phyloP scores from a whole-genome alignment of 37 sponge, comb jelly and placozoan species.

The Spongia lamella region DNA sequence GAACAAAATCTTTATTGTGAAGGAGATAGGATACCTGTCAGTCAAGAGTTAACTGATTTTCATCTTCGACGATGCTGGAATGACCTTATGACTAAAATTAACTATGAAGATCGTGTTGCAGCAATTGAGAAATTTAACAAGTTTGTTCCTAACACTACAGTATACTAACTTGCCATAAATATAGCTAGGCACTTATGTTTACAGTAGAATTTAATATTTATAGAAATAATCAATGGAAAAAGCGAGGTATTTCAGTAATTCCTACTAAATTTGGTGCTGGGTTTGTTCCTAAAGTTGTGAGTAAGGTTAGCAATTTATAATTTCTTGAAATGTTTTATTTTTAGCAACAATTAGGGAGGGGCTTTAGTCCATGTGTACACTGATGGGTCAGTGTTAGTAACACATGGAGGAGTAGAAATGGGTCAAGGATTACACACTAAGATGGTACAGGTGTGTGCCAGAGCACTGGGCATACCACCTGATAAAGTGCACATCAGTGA shows the following conservation, averaged over 20 bases:
- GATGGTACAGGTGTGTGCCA: conserved; percentile 79
- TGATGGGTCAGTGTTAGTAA: conserved; percentile 80
- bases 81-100: conserved; percentile 33
- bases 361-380: conserved; percentile 78
- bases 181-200: conserved; percentile 2
- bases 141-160: too few species aligned
- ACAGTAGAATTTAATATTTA: not conserved
- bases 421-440: conserved; percentile 94
- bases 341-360: conserved; percentile 27
- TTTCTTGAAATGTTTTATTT: not conserved
- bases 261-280: conserved; percentile 80
- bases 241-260: conserved; percentile 73
- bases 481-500: conserved; percentile 67
- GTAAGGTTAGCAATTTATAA: conserved; percentile 25
- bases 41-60: conserved; percentile 37
- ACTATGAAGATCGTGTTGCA: conserved; percentile 23
- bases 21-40: conserved; percentile 60
- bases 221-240: conserved; percentile 69
- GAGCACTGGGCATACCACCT: conserved; percentile 58
- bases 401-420: conserved; percentile 92
- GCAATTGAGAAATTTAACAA: conserved; percentile 65
- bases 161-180: too few species aligned
- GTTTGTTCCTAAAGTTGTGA: conserved; percentile 53
- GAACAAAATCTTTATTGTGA: conserved; percentile 60
- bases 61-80: conserved; percentile 73